Evolutionary conservation across 2,797 vertebrate genomes (phyloP).

Genomic region (Crocodylus rhombifer): DNA sequence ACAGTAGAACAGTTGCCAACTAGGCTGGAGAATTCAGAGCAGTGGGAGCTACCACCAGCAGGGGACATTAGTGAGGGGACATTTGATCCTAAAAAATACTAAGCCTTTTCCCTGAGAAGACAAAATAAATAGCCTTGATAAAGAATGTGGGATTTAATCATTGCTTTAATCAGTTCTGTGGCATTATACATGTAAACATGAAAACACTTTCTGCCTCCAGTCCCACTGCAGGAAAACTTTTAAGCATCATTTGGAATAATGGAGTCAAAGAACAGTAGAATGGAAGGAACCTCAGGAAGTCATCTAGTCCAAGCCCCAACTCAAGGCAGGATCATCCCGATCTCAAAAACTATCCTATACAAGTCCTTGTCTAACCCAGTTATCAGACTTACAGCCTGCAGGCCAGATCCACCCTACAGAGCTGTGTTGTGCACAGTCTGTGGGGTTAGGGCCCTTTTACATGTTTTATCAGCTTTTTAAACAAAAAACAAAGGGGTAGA

Average conservation of each 20-base stretch:
- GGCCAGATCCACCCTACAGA: not conserved
- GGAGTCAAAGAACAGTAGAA: too few relatives aligned
- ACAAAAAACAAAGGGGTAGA: not conserved
- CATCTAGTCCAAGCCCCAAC: too few relatives aligned
- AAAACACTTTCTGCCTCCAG: not conserved
- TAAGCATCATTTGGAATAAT: not conserved
- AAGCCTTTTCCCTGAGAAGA: not conserved
- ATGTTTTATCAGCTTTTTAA: rapidly evolving
- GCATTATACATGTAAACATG: not conserved
- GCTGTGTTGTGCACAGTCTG: not conserved
- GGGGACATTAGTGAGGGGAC: not conserved
- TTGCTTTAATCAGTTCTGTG: not conserved
- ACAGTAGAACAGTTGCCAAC: not conserved
- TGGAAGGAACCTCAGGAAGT: too few relatives aligned
- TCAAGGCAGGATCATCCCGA: too few relatives aligned
- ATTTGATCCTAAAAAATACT: not conserved
- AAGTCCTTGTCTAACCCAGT: not conserved
- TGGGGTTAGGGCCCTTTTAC: rapidly evolving
- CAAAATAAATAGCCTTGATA: not conserved
- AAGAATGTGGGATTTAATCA: not conserved
- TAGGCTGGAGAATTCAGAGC: not conserved
- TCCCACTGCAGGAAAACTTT: not conserved
- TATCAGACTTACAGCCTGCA: rapidly evolving
- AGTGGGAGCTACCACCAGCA: not conserved
- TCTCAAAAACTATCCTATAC: too few relatives aligned